These are phyloP conservation scores for Artibeus lituratus DNA, from an alignment of 2,797 vertebrate genomes.

Conservation along the genomic window DNA sequence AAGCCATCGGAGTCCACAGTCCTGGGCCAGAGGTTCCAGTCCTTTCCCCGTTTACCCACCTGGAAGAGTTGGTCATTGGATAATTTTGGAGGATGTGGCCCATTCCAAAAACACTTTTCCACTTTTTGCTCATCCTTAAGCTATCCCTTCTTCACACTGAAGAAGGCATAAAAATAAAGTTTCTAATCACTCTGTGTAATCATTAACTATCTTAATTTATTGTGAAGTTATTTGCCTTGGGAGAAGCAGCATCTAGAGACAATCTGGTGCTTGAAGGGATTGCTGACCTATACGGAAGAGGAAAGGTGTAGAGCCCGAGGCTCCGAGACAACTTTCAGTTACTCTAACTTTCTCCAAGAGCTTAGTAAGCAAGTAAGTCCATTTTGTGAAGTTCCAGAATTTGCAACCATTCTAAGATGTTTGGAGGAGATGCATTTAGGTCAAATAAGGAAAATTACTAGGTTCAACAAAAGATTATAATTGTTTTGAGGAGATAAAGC, in stretches of 20 bases:
- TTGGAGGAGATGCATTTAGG: neutral
- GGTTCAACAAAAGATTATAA: neutral
- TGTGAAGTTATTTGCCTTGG: neutral
- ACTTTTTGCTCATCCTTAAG: neutral
- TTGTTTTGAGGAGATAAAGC: neutral
- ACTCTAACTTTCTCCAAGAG: neutral
- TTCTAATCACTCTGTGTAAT: neutral
- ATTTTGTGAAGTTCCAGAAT: neutral
- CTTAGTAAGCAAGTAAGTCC: neutral
- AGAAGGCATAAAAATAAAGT: neutral
- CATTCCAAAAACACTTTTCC: neutral
- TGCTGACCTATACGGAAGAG: accelerated
- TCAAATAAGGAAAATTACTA: neutral
- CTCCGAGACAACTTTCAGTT: neutral
- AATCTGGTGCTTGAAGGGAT: neutral
- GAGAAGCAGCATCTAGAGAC: neutral
- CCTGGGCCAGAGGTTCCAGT: accelerated
- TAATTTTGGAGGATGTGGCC: neutral
- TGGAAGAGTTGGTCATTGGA: neutral
- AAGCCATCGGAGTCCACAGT: neutral
- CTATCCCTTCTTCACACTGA: neutral
- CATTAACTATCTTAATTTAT: neutral
- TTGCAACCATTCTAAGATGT: neutral
- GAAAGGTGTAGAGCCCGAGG: neutral
- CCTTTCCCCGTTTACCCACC: neutral